phyloP scores from a whole-genome alignment of 2,113 vertebrate species.

The Oreocharis arfaki region DNA sequence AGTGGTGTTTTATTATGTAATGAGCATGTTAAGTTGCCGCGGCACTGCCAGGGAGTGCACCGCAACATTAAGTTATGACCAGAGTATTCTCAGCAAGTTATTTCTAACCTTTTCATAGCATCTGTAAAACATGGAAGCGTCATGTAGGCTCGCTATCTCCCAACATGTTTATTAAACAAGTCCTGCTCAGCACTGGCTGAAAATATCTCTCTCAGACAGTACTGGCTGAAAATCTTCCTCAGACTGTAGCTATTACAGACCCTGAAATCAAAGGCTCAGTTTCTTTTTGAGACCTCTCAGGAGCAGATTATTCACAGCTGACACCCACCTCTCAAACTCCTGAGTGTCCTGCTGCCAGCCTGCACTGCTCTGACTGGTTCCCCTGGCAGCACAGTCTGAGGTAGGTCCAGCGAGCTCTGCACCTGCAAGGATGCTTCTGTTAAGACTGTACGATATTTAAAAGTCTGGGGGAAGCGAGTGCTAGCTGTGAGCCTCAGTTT shows the following conservation, averaged over 20 bases:
- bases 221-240: background rate
- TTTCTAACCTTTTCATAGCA: background rate
- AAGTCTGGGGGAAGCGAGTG: background rate
- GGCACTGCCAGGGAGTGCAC: too few relatives aligned
- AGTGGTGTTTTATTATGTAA: background rate
- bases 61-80: background rate
- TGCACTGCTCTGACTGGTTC: background rate
- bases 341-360: background rate
- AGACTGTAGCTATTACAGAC: background rate
- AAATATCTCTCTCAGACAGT: background rate
- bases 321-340: background rate
- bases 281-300: background rate
- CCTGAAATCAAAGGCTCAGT: background rate
- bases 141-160: background rate
- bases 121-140: background rate
- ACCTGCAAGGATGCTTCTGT: background rate
- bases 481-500: background rate
- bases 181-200: background rate
- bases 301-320: background rate
- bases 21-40: background rate
- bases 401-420: background rate
- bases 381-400: background rate
- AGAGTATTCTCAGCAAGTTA: background rate
- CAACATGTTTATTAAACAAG: background rate
- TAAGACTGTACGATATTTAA: background rate